Percentiles rank a stretch among this genome's conserved stretches.
phyloP scores from a whole-genome alignment of 2,113 vertebrate species.

The Spea bombifrons region DNA sequence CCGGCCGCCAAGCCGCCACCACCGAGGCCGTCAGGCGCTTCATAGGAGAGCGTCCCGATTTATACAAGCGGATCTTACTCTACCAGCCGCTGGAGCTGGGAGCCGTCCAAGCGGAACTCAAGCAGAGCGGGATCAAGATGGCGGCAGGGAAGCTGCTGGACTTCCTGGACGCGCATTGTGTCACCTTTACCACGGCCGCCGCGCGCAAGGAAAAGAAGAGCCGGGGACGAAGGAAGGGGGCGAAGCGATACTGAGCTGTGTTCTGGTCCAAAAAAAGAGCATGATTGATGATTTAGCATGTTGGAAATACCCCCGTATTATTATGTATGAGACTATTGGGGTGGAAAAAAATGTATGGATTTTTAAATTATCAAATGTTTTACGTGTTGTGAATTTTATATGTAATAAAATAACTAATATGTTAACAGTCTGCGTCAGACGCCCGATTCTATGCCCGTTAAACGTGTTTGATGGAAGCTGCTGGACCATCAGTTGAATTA shows the following conservation, averaged over 20 bases:
- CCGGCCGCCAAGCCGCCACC: constrained; percentile 59
- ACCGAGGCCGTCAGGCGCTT: constrained; percentile 71
- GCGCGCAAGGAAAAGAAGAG: constrained; percentile 62
- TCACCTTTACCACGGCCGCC: constrained; percentile 86
- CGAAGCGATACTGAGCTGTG: neutral
- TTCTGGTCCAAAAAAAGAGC: neutral
- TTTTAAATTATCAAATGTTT: constrained; percentile 23
- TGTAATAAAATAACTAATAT: constrained; percentile 28
- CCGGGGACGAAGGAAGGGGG: constrained; percentile 52
- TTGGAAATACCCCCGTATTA: neutral
- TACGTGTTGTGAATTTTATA: constrained; percentile 17
- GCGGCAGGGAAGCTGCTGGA: constrained; percentile 77
- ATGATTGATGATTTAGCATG: too few species aligned
- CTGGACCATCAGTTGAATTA: too few species aligned
- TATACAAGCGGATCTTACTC: constrained; percentile 77
- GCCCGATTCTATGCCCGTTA: too few species aligned
- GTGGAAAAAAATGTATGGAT: neutral
- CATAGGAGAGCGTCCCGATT: constrained; percentile 68
- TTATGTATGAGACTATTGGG: constrained; percentile 1
- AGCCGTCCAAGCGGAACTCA: constrained; percentile 76
- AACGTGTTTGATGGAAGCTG: too few species aligned
- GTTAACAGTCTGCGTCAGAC: too few species aligned
- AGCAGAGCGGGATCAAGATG: constrained; percentile 75
- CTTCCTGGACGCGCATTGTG: constrained; percentile 86
- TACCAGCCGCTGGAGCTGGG: constrained; percentile 86